Conservation (phyloP, 2,797 vertebrate genomes). For the Centropyge bicolor region DNA sequence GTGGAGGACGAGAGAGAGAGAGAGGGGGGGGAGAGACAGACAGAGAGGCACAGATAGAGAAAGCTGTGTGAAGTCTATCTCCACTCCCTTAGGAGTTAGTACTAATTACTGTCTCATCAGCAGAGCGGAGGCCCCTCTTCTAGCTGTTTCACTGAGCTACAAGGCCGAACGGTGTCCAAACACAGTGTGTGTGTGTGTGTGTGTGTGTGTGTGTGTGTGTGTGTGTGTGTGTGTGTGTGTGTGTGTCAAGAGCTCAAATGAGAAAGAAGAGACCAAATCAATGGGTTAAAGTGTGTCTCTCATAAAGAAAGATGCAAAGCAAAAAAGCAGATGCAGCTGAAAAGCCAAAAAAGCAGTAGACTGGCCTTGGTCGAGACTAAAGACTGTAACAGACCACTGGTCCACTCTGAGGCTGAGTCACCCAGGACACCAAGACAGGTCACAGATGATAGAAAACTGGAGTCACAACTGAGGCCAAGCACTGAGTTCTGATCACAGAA, state of each 20-base stretch:
- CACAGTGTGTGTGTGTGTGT: constrained; percentile 13
- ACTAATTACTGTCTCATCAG: constrained; percentile 80
- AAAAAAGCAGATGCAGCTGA: too few relatives aligned
- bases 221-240: background rate
- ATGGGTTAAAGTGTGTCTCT: background rate
- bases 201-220: constrained; percentile 16
- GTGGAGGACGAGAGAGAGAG: constrained; percentile 18
- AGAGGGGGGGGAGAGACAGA: background rate
- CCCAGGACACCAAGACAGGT: background rate
- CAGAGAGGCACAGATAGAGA: constrained; percentile 21
- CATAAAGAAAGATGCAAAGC: constrained; percentile 10
- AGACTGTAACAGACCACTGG: background rate
- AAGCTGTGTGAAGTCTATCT: constrained; percentile 69
- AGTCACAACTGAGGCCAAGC: background rate
- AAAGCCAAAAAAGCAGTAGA: background rate
- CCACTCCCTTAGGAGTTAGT: constrained; percentile 69
- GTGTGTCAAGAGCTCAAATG: constrained; percentile 21
- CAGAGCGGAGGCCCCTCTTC: constrained; percentile 58
- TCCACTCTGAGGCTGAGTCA: background rate
- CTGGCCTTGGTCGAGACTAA: background rate
- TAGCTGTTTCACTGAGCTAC: constrained; percentile 61
- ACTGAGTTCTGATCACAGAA: background rate
- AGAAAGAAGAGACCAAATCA: constrained; percentile 31
- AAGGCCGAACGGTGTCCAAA: constrained; percentile 52
- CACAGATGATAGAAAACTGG: background rate